Percentiles rank a stretch among this genome's conserved stretches.
Conservation (phyloP, 2,113 vertebrate genomes). For the Platycercus adscitus region DNA sequence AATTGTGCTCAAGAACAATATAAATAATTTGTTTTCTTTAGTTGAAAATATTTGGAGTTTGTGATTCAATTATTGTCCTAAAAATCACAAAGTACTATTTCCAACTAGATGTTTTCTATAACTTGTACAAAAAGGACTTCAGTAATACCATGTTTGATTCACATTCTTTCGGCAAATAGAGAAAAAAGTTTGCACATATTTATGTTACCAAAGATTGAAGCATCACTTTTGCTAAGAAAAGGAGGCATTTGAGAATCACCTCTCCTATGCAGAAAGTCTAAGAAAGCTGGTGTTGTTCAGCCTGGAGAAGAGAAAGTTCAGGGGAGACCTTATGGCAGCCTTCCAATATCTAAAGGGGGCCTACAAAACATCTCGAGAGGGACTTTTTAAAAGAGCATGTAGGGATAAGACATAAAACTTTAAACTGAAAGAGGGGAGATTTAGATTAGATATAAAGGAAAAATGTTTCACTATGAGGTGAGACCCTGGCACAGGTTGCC, state of each 20-base stretch:
- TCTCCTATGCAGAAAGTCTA: neutral
- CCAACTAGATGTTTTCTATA: neutral
- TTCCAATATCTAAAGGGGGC: neutral
- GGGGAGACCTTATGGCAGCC: neutral
- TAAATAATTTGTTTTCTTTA: neutral
- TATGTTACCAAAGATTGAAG: neutral
- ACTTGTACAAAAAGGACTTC: neutral
- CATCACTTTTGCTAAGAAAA: neutral
- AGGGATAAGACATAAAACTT: neutral
- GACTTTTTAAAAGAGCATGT: neutral
- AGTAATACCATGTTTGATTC: neutral
- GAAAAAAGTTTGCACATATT: neutral
- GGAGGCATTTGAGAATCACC: neutral
- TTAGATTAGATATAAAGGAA: neutral
- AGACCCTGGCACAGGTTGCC: neutral
- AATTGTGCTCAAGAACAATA: neutral
- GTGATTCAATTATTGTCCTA: neutral
- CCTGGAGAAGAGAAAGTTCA: neutral
- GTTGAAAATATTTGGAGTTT: neutral
- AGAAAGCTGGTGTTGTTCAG: neutral
- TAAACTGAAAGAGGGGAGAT: neutral
- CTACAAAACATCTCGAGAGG: neutral
- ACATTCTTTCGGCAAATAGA: neutral
- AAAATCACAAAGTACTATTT: neutral
- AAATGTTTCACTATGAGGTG: neutral